Evolutionary conservation across 2,888 invertebrate genomes (phyloP), one percentile per base, ranked within the genome.

Genomic region (Platycnemis pennipes): DNA sequence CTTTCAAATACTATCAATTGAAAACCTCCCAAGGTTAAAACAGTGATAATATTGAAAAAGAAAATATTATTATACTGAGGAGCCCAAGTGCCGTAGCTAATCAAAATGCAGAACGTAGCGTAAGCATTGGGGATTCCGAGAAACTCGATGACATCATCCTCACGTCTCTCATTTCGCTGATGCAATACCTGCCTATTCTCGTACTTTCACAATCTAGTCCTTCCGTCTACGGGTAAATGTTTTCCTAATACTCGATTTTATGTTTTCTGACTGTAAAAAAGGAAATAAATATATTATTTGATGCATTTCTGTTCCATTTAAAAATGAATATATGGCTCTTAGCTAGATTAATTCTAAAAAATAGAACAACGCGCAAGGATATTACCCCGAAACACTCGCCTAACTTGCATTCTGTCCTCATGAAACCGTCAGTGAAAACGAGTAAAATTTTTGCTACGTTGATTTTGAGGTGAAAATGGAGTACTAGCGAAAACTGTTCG

Each of bases 401-500:
- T 13, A 13, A 26, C 3, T 37, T 53, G 37, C 96, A 96, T 96
- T 96, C 96, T 95, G 95, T 95, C 96, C 96, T 96, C 96, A 96
- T 96, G 96, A 96, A 95, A 95, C 96, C 95, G 94, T 95, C 94
- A 95, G 95, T 95, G 95, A 96, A 96, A 96, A 96, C 95, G 95
- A 96, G 94, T 94, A 94, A 97, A 96, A 96, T 96, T 96, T 97
- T 96, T 96, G 96, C 96, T 96, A 96, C 96, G 96, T 96, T 96
- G 96, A 96, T 96, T 96, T 96, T 96, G 96, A 97, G 97, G 96
- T 97, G 97, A 97, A 97, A 97, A 98, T 98, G 98, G 98, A 97
- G 97, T 97, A 97, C 97, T 98, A 98, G 98, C 96, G 96, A 96
- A 96, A 96, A 97, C 96, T 96, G 97, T n/a, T 98, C 98, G 97